phyloP scores from a whole-genome alignment of 2,888 invertebrate species.

The Phasia obesa region DNA sequence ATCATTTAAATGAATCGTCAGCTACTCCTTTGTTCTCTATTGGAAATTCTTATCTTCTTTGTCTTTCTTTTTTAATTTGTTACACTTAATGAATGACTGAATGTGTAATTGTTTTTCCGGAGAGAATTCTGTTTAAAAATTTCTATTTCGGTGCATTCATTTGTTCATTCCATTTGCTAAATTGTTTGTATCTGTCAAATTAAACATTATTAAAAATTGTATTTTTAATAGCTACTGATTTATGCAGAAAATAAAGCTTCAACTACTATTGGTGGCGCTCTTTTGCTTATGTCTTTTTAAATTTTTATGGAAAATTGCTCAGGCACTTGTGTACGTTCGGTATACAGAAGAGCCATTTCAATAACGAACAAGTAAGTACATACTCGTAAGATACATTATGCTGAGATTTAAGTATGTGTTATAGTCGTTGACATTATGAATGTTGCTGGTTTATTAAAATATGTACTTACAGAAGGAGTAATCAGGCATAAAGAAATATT shows the following conservation, averaged over 20 bases:
- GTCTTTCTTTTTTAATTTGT: background rate
- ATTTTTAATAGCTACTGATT: constrained; percentile 46
- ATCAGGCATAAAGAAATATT: background rate
- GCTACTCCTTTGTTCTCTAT: background rate
- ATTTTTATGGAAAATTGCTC: constrained; percentile 36
- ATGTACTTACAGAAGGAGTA: background rate
- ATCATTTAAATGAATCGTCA: too few relatives aligned
- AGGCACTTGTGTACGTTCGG: constrained; percentile 14
- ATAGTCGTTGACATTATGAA: constrained; percentile 8
- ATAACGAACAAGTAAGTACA: constrained; percentile 23
- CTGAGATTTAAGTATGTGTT: constrained; percentile 12
- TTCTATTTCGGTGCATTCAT: constrained; percentile 9
- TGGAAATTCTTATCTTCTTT: background rate
- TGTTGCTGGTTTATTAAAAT: constrained; percentile 33
- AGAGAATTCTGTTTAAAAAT: background rate
- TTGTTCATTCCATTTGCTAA: background rate
- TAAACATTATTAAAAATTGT: constrained; percentile 44
- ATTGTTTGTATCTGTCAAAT: constrained; percentile 38
- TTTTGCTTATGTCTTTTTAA: constrained; percentile 33
- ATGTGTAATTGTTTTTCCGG: constrained; percentile 4
- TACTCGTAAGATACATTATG: constrained; percentile 35
- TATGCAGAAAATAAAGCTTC: constrained; percentile 28
- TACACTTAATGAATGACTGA: background rate
- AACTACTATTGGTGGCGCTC: constrained; percentile 17
- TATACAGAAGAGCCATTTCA: constrained; percentile 32